Evolutionary conservation across 1,140 invertebrate genomes (phyloP).

Genomic region (Drosophila arizonae): DNA sequence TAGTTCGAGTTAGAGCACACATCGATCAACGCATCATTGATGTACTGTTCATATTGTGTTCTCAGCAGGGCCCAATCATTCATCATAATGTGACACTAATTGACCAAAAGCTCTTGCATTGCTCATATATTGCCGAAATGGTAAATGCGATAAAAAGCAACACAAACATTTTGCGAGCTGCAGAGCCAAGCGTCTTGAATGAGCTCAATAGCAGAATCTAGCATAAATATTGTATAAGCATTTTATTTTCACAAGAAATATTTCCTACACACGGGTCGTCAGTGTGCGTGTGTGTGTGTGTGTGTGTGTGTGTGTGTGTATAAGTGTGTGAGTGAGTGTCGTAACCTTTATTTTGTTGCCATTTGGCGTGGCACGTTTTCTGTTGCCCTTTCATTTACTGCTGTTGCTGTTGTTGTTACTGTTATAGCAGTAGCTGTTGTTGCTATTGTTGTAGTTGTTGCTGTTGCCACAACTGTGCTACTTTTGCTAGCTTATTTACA

Average conservation of each 20-base stretch:
- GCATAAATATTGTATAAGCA: slow-evolving; percentile 36
- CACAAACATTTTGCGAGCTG: background rate
- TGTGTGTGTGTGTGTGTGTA: slow-evolving; percentile 2
- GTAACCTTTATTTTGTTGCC: slow-evolving; percentile 39
- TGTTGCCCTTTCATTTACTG: slow-evolving; percentile 12
- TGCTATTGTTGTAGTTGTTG: slow-evolving; percentile 3
- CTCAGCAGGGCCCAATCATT: slow-evolving; percentile 7
- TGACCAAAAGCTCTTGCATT: slow-evolving; percentile 8
- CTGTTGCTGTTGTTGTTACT: background rate
- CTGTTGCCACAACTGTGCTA: slow-evolving; percentile 50
- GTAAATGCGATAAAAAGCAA: slow-evolving; percentile 21
- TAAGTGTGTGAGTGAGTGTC: slow-evolving; percentile 19
- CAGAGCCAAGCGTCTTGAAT: slow-evolving; percentile 5
- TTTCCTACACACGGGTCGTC: slow-evolving; percentile 9
- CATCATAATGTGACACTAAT: slow-evolving; percentile 32
- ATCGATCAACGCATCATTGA: background rate
- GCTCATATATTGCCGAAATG: slow-evolving; percentile 1
- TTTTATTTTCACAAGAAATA: slow-evolving; percentile 28
- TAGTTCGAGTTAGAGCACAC: slow-evolving; percentile 9
- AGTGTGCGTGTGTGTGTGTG: background rate
- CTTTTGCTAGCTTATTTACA: slow-evolving; percentile 65
- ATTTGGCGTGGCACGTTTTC: slow-evolving; percentile 44
- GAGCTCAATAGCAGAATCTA: slow-evolving; percentile 6
- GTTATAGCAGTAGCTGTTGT: background rate
- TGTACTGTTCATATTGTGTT: background rate